Evolutionary conservation across 1,140 invertebrate species (phyloP).

Genomic region (Calliopsis andreniformis): DNA sequence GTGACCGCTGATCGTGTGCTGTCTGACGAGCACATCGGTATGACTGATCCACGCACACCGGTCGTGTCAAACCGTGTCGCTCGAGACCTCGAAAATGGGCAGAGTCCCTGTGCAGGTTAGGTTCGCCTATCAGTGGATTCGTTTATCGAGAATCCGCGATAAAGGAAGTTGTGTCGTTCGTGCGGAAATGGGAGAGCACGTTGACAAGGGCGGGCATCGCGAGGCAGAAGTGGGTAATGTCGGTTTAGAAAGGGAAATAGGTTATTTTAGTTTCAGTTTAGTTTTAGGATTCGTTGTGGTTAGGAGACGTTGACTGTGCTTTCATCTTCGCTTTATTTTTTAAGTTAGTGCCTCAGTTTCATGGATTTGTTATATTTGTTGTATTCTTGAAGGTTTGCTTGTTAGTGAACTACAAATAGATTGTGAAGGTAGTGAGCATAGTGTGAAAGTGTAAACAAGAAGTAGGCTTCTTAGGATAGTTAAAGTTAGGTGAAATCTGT

Average conservation of each 20-base stretch:
- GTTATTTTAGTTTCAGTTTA: background rate
- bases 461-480: no score
- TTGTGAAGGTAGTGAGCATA: no score
- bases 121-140: conserved; percentile 8
- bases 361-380: no score
- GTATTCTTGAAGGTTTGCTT: no score
- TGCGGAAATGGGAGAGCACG: background rate
- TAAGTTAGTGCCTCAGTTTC: no score
- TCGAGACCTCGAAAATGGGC: background rate
- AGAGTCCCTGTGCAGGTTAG: conserved; percentile 27
- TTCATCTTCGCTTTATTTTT: background rate
- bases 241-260: background rate
- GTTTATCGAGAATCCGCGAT: conserved; percentile 19
- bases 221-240: background rate
- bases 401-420: no score
- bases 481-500: no score
- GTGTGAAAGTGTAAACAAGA: no score
- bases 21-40: no score
- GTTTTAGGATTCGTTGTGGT: background rate
- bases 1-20: background rate
- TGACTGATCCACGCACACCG: background rate
- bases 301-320: background rate
- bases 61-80: conserved; percentile 30
- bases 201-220: background rate
- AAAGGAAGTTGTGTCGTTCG: background rate